Evolutionary conservation across 2,113 vertebrate genomes (phyloP).

Genomic region (Catharus bicknelli): DNA sequence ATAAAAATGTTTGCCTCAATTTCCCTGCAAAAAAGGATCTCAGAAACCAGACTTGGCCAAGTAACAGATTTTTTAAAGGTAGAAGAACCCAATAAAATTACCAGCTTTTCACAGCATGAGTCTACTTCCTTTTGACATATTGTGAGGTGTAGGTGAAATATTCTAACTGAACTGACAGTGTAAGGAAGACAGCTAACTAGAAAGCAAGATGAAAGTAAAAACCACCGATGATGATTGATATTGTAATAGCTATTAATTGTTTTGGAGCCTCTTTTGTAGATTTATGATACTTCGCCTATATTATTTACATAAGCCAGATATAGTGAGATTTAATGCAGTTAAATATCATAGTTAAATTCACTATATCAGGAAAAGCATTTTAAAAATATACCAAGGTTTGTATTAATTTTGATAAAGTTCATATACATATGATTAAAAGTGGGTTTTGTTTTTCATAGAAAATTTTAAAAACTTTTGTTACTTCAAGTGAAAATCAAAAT

Average conservation of each 20-base stretch:
- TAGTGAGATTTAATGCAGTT: constrained; percentile 46
- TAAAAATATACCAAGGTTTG: neutral
- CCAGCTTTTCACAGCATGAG: constrained; percentile 88
- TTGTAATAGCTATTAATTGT: constrained; percentile 62
- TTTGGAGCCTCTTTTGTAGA: constrained; percentile 70
- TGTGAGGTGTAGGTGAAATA: constrained; percentile 90
- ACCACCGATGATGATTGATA: constrained; percentile 72
- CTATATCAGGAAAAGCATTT: constrained; percentile 14
- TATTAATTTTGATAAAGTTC: neutral
- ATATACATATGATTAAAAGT: neutral
- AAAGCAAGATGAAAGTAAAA: constrained; percentile 79
- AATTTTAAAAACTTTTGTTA: neutral
- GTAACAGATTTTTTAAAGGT: constrained; percentile 85
- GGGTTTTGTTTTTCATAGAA: neutral
- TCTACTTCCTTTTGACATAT: constrained; percentile 86
- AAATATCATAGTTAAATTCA: neutral
- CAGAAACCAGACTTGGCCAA: constrained; percentile 84
- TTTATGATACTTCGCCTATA: constrained; percentile 60
- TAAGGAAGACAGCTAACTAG: constrained; percentile 80
- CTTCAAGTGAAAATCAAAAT: neutral
- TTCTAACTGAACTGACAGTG: constrained; percentile 87
- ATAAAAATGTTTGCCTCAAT: constrained; percentile 91
- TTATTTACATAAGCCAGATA: constrained; percentile 29
- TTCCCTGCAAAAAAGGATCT: constrained; percentile 83
- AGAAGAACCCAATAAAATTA: constrained; percentile 88